phyloP scores from a whole-genome alignment of 2,113 vertebrate genomes.

The Spermophilus dauricus region DNA sequence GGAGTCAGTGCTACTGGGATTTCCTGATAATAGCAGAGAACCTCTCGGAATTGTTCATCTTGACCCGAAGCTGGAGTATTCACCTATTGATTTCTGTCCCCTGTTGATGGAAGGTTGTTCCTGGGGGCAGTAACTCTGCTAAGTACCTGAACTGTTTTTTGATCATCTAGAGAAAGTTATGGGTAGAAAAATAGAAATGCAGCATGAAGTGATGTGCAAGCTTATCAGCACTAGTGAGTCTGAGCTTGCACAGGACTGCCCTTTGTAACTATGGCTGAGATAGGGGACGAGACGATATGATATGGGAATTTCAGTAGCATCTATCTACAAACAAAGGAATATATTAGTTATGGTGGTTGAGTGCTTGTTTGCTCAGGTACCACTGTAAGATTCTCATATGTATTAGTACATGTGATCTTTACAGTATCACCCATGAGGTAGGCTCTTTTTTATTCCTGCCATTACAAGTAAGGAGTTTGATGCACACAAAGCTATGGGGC shows the following conservation, averaged over 20 bases:
- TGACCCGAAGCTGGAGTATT: background rate
- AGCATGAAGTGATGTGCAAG: background rate
- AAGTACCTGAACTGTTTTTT: background rate
- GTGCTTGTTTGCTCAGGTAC: background rate
- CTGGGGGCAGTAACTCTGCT: background rate
- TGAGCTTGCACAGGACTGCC: background rate
- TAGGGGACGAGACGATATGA: background rate
- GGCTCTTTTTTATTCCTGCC: background rate
- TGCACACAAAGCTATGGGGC: background rate
- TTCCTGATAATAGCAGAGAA: background rate
- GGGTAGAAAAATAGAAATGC: background rate
- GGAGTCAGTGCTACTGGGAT: background rate
- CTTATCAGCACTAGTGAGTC: background rate
- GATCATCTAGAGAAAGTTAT: background rate
- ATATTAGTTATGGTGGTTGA: background rate
- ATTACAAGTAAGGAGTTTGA: background rate
- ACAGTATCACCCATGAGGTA: background rate
- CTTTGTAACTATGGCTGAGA: background rate
- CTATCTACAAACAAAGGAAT: background rate
- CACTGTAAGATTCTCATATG: background rate
- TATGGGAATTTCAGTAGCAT: rapidly evolving
- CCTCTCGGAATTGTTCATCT: background rate
- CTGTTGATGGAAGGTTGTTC: background rate
- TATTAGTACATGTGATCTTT: background rate
- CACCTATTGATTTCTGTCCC: background rate